A percentile compares a stretch with the other conserved stretches of the same genome.
Conservation (phyloP, 1,140 invertebrate species). For the Scylla paramamosain region DNA sequence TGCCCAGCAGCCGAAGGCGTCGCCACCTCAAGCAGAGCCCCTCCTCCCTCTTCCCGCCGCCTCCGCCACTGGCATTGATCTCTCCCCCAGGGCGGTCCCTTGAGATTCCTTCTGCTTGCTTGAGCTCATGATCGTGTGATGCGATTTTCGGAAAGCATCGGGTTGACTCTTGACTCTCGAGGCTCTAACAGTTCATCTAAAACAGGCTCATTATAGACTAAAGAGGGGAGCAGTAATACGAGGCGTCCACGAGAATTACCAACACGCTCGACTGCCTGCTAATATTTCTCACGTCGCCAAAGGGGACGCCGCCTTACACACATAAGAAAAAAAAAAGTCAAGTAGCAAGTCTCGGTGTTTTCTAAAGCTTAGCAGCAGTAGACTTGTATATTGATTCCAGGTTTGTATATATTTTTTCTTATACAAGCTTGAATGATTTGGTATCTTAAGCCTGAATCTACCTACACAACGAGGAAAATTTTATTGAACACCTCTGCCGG, state of each 20-base stretch:
- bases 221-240: not conserved
- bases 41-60: not conserved
- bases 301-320: not conserved
- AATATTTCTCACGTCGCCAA: not conserved
- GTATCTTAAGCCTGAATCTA: too few relatives aligned
- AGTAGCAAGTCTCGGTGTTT: not conserved
- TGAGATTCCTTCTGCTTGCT: slow-evolving; percentile 1
- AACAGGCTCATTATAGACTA: not conserved
- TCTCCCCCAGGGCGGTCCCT: not conserved
- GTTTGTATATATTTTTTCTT: not conserved
- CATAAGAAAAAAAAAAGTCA: not conserved
- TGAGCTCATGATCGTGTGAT: not conserved
- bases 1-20: not conserved
- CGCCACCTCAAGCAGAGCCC: not conserved
- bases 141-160: not conserved
- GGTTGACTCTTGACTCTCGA: not conserved
- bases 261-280: not conserved
- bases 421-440: too few relatives aligned
- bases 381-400: not conserved
- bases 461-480: too few relatives aligned
- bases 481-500: too few relatives aligned
- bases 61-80: not conserved
- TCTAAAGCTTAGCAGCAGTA: not conserved
- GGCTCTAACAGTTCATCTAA: not conserved
- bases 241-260: not conserved